Evolutionary conservation across 2,797 vertebrate genomes (phyloP), one percentile per base, ranked within the genome.

Genomic region (Antrozous pallidus): DNA sequence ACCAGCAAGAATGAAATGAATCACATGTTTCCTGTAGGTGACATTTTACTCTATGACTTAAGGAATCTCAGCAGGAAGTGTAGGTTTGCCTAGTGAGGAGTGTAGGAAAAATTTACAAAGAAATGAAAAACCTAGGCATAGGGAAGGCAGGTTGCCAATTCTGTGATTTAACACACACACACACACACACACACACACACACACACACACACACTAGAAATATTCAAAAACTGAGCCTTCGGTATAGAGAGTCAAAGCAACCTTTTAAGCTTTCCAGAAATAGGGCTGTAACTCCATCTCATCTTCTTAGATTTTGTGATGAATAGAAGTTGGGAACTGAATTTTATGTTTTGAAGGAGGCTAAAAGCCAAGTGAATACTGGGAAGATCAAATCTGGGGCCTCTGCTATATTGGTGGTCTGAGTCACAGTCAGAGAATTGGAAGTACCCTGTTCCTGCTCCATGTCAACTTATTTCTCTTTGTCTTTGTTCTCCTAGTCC

Each of bases 1-100:
- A 95, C 95, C 93, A 96, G 94, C 92, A 93, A 95, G 93, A 95
- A 42, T 82, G 88, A 95, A 95, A 94, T 92, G 93, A 97, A 94
- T 96, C 95, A 88, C 77, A 84, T 95, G 94, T 90, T 95, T 96
- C 95, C 94, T 95, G 69, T 56, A 22, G 58, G 81, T 95, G 95
- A 95, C 85, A 90, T 95, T 95, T 95, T 81, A 93, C 81, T 89
- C 77, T 82, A 49, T 71, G 69, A 82, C 65, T 94, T 90, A 92
- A 82, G 82, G 93, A 77, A 90, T 92, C 88, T 94, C 95, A 86
- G 90, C 95, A 95, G 74, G 95, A 73, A 96, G 45, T 69, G 22
- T 71, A 95, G 87, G 40, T 87, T 95, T 93, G 74, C 90, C 36
- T 79, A 67, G 63, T 82, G 78, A 93, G 54, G 31, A 88, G 51